These are phyloP conservation scores for Nomada flava DNA, from an alignment of 2,888 invertebrate genomes.

Conservation along the genomic window DNA sequence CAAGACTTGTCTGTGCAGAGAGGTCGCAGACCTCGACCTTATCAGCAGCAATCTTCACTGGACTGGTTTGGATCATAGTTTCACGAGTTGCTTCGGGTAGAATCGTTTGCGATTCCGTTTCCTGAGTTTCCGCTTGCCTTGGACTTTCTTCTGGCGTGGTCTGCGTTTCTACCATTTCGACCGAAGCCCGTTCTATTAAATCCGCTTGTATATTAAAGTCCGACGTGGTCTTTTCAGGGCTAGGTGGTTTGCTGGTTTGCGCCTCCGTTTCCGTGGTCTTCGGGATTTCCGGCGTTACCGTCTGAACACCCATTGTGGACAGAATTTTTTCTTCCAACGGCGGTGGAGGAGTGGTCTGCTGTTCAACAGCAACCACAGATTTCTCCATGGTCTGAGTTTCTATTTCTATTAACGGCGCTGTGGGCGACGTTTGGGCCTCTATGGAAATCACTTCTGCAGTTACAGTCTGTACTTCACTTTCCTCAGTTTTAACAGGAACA, in stretches of 20 bases:
- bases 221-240: constrained; percentile 81
- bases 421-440: constrained; percentile 78
- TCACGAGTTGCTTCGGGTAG: constrained; percentile 43
- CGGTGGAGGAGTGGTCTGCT: constrained; percentile 80
- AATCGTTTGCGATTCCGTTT: constrained; percentile 60
- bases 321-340: constrained; percentile 75
- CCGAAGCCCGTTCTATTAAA: constrained; percentile 75
- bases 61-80: constrained; percentile 75
- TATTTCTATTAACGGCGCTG: constrained; percentile 84
- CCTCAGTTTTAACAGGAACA: constrained; percentile 69
- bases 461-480: constrained; percentile 84
- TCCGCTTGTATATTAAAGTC: constrained; percentile 85
- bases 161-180: constrained; percentile 75
- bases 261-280: constrained; percentile 79
- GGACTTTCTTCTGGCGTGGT: constrained; percentile 72
- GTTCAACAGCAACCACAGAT: constrained; percentile 72
- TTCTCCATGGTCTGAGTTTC: constrained; percentile 85
- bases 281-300: constrained; percentile 79
- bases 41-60: constrained; percentile 59
- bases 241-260: constrained; percentile 74
- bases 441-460: constrained; percentile 68
- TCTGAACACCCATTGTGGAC: constrained; percentile 81
- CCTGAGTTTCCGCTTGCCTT: constrained; percentile 64
- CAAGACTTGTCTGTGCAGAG: constrained; percentile 74
- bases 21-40: constrained; percentile 57